These are phyloP conservation scores for Caenorhabditis panamensis DNA, from an alignment of 2,888 invertebrate genomes.

Conservation along the genomic window DNA sequence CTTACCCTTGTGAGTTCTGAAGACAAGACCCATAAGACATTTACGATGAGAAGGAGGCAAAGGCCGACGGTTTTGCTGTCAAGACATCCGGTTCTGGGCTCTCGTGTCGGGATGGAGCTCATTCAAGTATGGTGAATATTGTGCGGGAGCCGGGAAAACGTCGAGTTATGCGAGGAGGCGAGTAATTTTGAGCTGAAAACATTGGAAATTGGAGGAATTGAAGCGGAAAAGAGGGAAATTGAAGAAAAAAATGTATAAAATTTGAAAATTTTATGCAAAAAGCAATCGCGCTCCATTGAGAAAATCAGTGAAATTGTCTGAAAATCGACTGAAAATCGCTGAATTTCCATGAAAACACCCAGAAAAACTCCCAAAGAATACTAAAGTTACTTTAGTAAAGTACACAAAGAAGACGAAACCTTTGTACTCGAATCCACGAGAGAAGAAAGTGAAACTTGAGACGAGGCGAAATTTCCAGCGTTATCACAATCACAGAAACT, in stretches of 20 bases:
- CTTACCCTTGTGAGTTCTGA: constrained; percentile 94
- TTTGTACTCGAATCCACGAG: too few relatives aligned
- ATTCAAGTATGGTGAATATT: constrained; percentile 38
- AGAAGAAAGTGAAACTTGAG: neutral
- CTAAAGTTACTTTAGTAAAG: neutral
- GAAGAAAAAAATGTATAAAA: constrained; percentile 23
- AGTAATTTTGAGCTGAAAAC: constrained; percentile 24
- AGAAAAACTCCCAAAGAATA: too few relatives aligned
- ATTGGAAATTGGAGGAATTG: neutral
- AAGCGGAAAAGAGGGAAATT: constrained; percentile 10
- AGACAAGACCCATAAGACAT: constrained; percentile 95
- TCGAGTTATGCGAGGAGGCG: constrained; percentile 2
- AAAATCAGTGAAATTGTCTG: too few relatives aligned
- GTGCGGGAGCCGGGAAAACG: neutral
- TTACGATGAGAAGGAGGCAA: constrained; percentile 91
- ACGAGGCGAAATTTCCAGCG: neutral
- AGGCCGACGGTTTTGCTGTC: constrained; percentile 85
- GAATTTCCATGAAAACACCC: too few relatives aligned
- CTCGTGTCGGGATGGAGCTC: constrained; percentile 39
- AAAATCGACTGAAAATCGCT: too few relatives aligned
- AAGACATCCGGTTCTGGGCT: constrained; percentile 48
- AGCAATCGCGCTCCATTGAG: neutral
- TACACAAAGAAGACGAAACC: neutral
- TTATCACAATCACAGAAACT: too few relatives aligned
- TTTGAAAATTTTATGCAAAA: neutral